Evolutionary conservation across 1,140 invertebrate genomes (phyloP).

Genomic region (Muscidifurax raptorellus): DNA sequence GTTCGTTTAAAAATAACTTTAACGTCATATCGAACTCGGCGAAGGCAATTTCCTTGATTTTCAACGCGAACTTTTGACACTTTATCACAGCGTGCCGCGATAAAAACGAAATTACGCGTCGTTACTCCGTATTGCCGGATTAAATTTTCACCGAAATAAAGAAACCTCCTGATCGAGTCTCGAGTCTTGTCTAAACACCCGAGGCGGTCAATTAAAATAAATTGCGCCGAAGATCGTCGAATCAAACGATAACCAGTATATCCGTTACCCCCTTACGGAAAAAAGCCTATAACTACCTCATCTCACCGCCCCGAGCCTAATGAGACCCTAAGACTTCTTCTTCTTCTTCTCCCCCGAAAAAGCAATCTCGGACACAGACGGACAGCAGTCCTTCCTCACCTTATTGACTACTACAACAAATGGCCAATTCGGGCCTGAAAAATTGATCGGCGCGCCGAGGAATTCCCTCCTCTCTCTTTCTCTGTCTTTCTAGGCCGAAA

Average conservation of each 20-base stretch:
- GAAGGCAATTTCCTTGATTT: too few species aligned
- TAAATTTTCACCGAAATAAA: too few species aligned
- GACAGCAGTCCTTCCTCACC: background rate
- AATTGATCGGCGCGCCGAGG: background rate
- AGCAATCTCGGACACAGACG: background rate
- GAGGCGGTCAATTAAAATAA: background rate
- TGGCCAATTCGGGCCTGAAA: constrained; percentile 13
- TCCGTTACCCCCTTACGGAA: background rate
- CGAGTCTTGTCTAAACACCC: too few species aligned
- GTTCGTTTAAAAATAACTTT: too few species aligned
- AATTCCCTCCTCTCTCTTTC: background rate
- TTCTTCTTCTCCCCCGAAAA: background rate
- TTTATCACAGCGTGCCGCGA: too few species aligned
- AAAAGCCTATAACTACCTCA: background rate
- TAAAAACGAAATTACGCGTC: too few species aligned
- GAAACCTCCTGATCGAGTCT: too few species aligned
- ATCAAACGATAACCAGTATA: background rate
- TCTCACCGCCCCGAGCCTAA: background rate
- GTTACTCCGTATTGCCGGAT: too few species aligned
- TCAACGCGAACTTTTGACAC: too few species aligned
- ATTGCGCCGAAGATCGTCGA: background rate
- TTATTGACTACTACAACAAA: background rate
- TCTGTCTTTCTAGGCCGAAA: background rate
- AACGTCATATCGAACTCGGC: too few species aligned
- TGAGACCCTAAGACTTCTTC: background rate